Base-by-base conservation (phyloP, 2,113 vertebrate genomes). In the Desmodus rotundus region DNA sequence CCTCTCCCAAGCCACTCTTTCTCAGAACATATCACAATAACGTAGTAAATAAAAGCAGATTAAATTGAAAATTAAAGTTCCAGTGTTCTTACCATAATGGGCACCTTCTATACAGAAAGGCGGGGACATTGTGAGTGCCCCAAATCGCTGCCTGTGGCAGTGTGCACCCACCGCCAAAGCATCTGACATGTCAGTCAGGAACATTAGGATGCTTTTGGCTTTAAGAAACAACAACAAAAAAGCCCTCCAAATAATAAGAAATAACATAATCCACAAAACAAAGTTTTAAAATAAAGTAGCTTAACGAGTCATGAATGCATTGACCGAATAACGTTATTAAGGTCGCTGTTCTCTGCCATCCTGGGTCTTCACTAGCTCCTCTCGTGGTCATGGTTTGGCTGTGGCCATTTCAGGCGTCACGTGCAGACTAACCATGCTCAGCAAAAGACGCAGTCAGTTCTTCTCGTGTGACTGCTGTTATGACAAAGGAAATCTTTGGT, bases 281-380 rank as follows among this genome's bases (percentile, higher is more conserved):
- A 86, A 65, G 36, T 47, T 92, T 87, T 90, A 61, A 67, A 78
- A 20, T 58, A 24, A n/a, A 70, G 36, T 52, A 82, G 36, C 1
- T 81, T 56, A 9, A 67, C 31, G 17, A 33, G 22, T 90, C 5
- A 0, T 54, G 33, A 7, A 41, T 15, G 83, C 17, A 26, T 54
- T 36, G 74, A 8, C 52, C 68, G 31, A 43, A 10, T 65, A 33
- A 36, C 20, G 3, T 43, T 41, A 4, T 0, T 20, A 19, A 86
- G 31, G 36, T 26, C 31, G 22, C 8, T 0, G 0, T 56, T 33
- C 14, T 28, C 17, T 41, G 2, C 7, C 52, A 3, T 33, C 33
- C 28, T 7, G 4, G 33, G 50, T 38, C 24, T 83, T 67, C 26
- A 31, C 26, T 63, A 8, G 17, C 1, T 17, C 50, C 5, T 6